These are phyloP conservation scores for Callaeas wilsoni DNA, from an alignment of 2,113 vertebrate genomes.

Conservation along the genomic window DNA sequence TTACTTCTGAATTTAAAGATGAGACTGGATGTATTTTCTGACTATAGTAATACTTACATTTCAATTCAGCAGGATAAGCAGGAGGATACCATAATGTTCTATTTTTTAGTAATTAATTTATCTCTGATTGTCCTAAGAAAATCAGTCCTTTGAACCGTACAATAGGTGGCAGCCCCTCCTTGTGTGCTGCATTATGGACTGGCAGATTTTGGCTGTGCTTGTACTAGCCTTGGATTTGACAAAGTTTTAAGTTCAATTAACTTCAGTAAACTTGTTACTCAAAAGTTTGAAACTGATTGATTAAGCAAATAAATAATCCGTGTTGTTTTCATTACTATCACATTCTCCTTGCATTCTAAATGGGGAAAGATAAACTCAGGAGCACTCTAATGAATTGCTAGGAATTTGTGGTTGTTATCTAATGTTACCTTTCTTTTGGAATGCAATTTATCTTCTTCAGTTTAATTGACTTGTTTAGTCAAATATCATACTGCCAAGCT, in stretches of 20 bases:
- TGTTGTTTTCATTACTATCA: conserved; percentile 33
- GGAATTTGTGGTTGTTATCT: conserved; percentile 30
- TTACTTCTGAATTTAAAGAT: not conserved
- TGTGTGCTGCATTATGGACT: not conserved
- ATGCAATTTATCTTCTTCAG: conserved; percentile 41
- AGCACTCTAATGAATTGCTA: conserved; percentile 30
- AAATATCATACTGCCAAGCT: conserved; percentile 8
- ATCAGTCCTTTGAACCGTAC: not conserved
- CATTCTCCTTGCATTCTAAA: conserved; percentile 34
- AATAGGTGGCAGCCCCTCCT: not conserved
- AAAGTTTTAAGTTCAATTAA: conserved; percentile 6
- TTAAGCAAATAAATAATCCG: conserved; percentile 39
- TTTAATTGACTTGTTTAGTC: conserved; percentile 51
- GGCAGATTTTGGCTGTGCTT: not conserved
- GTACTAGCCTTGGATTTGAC: not conserved
- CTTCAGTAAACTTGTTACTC: conserved; percentile 30
- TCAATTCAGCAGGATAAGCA: not conserved
- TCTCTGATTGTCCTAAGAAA: not conserved
- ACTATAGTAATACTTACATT: not conserved
- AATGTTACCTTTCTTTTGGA: conserved; percentile 10
- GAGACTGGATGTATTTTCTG: not conserved
- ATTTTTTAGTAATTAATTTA: not conserved
- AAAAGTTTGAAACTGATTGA: conserved; percentile 50
- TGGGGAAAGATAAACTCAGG: conserved; percentile 9
- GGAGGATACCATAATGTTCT: not conserved